These are phyloP conservation scores for Heliconius cydno DNA, from an alignment of 2,888 invertebrate species.

Conservation along the genomic window DNA sequence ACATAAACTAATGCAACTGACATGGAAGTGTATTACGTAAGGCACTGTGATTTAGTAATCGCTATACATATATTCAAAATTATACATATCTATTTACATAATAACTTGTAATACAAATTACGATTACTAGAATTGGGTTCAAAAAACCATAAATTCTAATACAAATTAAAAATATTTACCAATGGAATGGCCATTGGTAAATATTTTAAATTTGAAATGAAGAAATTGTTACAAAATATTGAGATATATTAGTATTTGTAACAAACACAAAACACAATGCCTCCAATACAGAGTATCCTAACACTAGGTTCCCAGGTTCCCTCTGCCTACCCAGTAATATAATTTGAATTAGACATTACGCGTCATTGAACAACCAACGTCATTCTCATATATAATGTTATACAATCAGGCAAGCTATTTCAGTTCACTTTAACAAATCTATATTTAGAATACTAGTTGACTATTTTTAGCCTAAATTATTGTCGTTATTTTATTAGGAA, in stretches of 20 bases:
- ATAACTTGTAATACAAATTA: background rate
- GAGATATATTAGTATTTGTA: background rate
- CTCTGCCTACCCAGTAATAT: too few relatives aligned
- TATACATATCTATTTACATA: conserved; percentile 1
- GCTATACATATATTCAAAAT: background rate
- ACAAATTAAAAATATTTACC: too few relatives aligned
- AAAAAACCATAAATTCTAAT: conserved; percentile 8
- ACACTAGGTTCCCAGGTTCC: too few relatives aligned
- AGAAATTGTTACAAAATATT: conserved; percentile 1
- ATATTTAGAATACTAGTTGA: background rate
- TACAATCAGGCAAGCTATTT: background rate
- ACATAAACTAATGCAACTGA: conserved; percentile 34
- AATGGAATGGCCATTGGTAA: too few relatives aligned
- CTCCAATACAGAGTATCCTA: too few relatives aligned
- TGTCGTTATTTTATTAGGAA: background rate
- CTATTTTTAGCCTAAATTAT: background rate
- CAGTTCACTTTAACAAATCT: background rate
- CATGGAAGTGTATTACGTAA: conserved; percentile 32
- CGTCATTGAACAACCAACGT: too few relatives aligned
- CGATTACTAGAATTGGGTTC: background rate
- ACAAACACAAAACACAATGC: background rate
- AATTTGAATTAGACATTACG: too few relatives aligned
- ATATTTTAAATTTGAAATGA: background rate
- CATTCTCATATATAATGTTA: background rate
- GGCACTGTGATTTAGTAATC: conserved; percentile 31